These are phyloP conservation scores for Lasioglossum lativentre DNA, from an alignment of 2,888 invertebrate species.

Conservation along the genomic window DNA sequence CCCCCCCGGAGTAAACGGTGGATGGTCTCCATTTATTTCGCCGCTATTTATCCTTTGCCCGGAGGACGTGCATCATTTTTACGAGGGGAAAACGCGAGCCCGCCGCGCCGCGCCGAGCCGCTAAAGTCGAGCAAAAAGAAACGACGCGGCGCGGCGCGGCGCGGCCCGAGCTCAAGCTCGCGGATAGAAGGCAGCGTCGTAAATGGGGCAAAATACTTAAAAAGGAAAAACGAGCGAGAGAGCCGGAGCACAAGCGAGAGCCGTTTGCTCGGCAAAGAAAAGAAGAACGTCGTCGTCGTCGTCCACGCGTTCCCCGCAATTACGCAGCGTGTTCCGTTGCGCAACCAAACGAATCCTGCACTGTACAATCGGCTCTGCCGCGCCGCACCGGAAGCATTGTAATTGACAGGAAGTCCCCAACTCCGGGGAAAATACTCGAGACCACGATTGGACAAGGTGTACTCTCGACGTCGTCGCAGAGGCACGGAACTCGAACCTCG, in stretches of 20 bases:
- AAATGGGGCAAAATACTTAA: conserved; percentile 39
- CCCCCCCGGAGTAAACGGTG: conserved; percentile 46
- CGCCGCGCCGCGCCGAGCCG: conserved; percentile 24
- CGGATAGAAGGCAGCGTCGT: conserved; percentile 25
- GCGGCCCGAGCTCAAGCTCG: conserved; percentile 14
- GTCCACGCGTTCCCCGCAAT: conserved; percentile 37
- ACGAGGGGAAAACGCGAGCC: conserved; percentile 63
- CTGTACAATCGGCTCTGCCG: background rate
- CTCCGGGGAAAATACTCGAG: background rate
- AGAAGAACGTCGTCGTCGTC: background rate
- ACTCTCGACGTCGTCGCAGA: background rate
- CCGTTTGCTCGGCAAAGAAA: background rate
- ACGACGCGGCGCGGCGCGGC: background rate
- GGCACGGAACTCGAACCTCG: background rate
- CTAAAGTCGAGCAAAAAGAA: conserved; percentile 29
- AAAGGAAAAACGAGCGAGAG: background rate
- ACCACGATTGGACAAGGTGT: conserved; percentile 1
- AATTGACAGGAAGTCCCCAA: conserved; percentile 14
- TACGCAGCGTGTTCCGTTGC: conserved; percentile 1
- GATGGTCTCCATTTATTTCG: conserved; percentile 63
- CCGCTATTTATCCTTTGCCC: conserved; percentile 74
- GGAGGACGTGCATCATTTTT: conserved; percentile 75
- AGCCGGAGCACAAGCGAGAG: background rate
- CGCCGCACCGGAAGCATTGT: background rate
- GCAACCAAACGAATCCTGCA: background rate